A percentile compares a stretch with the other conserved stretches of the same genome.
Evolutionary conservation across 2,113 vertebrate genomes (phyloP).

Genomic region (Myotis brandtii): DNA sequence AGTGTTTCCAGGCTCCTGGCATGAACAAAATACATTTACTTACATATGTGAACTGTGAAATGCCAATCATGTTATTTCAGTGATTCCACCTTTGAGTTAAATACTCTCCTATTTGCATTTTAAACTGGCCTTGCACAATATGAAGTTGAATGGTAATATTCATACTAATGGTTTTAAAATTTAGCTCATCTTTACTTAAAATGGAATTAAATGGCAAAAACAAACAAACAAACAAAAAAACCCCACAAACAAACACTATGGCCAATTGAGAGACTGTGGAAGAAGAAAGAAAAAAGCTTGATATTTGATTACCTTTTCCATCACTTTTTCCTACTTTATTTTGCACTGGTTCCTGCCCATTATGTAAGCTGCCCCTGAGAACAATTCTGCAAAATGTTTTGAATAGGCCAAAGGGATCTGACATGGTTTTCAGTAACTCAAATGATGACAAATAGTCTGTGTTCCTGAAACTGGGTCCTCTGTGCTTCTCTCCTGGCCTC

Average conservation of each 20-base stretch:
- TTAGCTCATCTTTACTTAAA: slow-evolving; percentile 9
- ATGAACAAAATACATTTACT: background rate
- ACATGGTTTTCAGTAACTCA: slow-evolving; percentile 53
- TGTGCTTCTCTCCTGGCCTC: background rate
- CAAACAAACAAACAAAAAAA: no score
- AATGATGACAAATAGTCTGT: slow-evolving; percentile 3
- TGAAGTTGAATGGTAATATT: background rate
- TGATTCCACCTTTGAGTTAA: background rate
- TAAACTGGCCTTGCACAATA: background rate
- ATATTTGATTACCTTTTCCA: background rate
- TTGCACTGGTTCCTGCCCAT: background rate
- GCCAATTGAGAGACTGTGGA: background rate
- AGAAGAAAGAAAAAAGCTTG: background rate
- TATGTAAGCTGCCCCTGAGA: slow-evolving; percentile 10
- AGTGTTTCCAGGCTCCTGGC: background rate
- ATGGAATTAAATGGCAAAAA: background rate
- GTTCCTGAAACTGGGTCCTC: background rate
- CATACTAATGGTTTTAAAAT: background rate
- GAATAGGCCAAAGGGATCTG: background rate
- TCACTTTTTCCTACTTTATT: background rate
- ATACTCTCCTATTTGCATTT: background rate
- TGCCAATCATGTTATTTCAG: background rate
- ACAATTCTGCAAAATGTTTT: slow-evolving; percentile 1
- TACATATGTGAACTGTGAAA: background rate
- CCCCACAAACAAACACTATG: background rate